phyloP scores from a whole-genome alignment of 1,140 invertebrate species.

The Chironomus tepperi region DNA sequence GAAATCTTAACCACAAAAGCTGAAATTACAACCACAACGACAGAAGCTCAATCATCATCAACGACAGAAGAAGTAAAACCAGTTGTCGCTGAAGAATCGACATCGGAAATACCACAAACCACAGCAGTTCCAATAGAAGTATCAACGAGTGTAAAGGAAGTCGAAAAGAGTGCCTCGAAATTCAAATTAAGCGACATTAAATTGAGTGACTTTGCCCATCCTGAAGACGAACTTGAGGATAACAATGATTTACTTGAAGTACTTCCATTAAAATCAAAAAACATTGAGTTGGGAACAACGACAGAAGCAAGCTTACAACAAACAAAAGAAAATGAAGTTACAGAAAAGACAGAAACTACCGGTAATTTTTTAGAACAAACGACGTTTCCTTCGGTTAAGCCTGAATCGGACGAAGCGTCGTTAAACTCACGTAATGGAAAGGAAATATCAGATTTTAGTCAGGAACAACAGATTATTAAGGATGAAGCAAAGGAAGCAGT shows the following conservation, averaged over 20 bases:
- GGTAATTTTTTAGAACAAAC: conserved; percentile 27
- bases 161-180: background rate
- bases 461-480: background rate
- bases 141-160: background rate
- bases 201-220: conserved; percentile 27
- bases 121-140: background rate
- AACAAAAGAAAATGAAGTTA: conserved; percentile 31
- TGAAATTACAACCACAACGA: background rate
- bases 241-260: conserved; percentile 27
- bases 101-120: background rate
- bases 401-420: conserved; percentile 25
- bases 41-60: background rate
- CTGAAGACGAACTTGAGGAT: conserved; percentile 25
- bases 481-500: background rate
- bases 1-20: background rate
- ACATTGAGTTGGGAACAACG: conserved; percentile 29
- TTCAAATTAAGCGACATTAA: background rate
- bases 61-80: background rate
- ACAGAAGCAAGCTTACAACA: conserved; percentile 28
- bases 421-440: background rate
- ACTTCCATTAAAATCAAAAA: conserved; percentile 29
- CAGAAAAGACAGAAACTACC: conserved; percentile 29
- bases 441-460: background rate
- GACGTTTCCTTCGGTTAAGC: conserved; percentile 27
- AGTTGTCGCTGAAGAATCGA: background rate